Base-by-base conservation (phyloP, 92 coral and sea anemone genomes). In the Zoanthus sociatus region DNA sequence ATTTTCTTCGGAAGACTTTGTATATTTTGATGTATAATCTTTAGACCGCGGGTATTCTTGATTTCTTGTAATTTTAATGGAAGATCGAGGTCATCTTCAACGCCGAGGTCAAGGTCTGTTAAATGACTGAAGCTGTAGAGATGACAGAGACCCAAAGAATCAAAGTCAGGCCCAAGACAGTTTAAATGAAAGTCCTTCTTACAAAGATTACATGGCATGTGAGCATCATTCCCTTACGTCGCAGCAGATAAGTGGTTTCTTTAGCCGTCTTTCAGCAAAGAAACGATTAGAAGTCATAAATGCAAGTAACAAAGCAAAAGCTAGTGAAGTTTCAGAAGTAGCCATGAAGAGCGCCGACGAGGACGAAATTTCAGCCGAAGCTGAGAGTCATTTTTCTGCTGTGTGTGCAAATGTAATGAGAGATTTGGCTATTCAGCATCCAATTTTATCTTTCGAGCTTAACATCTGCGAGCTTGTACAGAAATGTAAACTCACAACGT, bases 241-340 rank as follows among this genome's bases (percentile, higher is more conserved):
- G 32, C 89, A 89, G 13, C 89, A 89, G 84, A 78, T 89, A 4
- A 69, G 54, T 33, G 76, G 92, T 7, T 84, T 48, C 53, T 48
- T 48, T 48, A 48, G 53, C 53, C 53, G 53, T 48, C 53, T 48
- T 48, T 48, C 53, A 45, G 92, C 92, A 68, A 82, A 88, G 83
- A 79, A 87, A 74, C 91, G 87, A 37, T 64, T 89, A 33, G 56
- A 4, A 15, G 71, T n/a, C 20, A 42, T 60, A 47, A 76, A 17
- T 17, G 15, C 77, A 31, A 18, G n/a, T 63, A 26, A 31, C 11
- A 14, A 48, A 13, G 48, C 53, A 73, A 55, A 84, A 12, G 5
- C 54, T 6, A 71, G 33, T 64, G 73, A 71, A 14, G 79, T 48
- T 48, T 48, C 53, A 48, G 53, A 48, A 48, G 53, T 48, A 9